Conservation (phyloP, 2,797 vertebrate species). For the Ispidina picta region DNA sequence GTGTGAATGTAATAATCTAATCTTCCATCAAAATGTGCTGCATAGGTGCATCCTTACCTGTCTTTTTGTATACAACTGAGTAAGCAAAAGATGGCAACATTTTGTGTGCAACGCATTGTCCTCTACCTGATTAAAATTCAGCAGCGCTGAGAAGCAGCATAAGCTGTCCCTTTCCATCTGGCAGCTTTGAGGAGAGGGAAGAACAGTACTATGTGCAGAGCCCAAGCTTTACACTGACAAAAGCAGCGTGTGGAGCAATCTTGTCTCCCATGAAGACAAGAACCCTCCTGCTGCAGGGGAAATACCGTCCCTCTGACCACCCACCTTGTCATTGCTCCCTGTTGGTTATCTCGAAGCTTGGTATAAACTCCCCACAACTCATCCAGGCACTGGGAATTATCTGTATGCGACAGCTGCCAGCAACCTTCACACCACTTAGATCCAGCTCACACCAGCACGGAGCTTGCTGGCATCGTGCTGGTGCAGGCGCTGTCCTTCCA, state of each 20-base stretch:
- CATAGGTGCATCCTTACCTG: background rate
- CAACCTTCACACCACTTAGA: background rate
- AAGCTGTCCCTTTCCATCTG: conserved; percentile 8
- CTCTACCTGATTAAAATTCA: background rate
- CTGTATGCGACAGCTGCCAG: background rate
- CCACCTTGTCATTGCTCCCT: rapidly evolving
- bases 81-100: background rate
- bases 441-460: background rate
- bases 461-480: rapidly evolving
- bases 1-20: rapidly evolving
- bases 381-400: background rate
- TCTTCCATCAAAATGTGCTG: background rate
- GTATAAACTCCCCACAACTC: rapidly evolving
- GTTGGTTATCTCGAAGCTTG: background rate
- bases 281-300: background rate
- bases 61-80: background rate
- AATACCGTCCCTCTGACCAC: rapidly evolving
- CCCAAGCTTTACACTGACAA: background rate
- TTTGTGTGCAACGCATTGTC: background rate
- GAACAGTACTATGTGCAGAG: background rate
- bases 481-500: background rate
- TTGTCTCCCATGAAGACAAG: background rate
- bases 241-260: background rate
- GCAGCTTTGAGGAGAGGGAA: background rate
- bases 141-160: background rate